Percentiles rank a stretch among this genome's conserved stretches.
Evolutionary conservation across 2,888 invertebrate species (phyloP).

Genomic region (Trissolcus brochymenae): DNA sequence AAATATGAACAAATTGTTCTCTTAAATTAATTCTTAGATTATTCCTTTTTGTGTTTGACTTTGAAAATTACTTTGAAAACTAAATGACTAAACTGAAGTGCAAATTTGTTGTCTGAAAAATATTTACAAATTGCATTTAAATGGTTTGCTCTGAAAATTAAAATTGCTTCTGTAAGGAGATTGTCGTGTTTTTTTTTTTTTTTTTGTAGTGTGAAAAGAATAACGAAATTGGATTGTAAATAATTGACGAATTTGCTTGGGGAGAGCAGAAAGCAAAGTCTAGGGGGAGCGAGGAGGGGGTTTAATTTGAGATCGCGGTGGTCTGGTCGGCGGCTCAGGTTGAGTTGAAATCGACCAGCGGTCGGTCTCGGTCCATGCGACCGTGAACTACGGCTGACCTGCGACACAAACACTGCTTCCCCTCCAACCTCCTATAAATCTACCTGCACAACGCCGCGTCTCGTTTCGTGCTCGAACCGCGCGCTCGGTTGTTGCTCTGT

Average conservation of each 20-base stretch:
- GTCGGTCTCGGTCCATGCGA: slow-evolving; percentile 66
- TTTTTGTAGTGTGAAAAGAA: too few relatives aligned
- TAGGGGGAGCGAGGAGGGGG: slow-evolving; percentile 47
- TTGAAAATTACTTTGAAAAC: too few relatives aligned
- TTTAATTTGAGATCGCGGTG: slow-evolving; percentile 66
- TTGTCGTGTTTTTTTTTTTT: too few relatives aligned
- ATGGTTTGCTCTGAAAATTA: too few relatives aligned
- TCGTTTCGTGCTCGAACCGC: slow-evolving; percentile 61
- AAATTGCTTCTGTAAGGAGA: too few relatives aligned
- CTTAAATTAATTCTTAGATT: too few relatives aligned
- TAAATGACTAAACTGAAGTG: too few relatives aligned
- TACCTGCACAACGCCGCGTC: slow-evolving; percentile 69
- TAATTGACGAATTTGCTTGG: neutral
- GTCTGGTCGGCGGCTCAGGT: slow-evolving; percentile 60
- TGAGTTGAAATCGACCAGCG: slow-evolving; percentile 65
- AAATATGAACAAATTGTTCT: too few relatives aligned
- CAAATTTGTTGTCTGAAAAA: too few relatives aligned
- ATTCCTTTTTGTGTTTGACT: too few relatives aligned
- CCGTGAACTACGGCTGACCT: slow-evolving; percentile 74
- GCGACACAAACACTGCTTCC: slow-evolving; percentile 71
- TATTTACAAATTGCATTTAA: too few relatives aligned
- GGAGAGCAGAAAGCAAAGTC: neutral
- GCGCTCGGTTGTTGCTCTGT: slow-evolving; percentile 55
- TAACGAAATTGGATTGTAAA: too few relatives aligned
- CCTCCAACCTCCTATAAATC: slow-evolving; percentile 70